Evolutionary conservation across 2,113 vertebrate genomes (phyloP).

Genomic region (Andinoacara biseriatus): DNA sequence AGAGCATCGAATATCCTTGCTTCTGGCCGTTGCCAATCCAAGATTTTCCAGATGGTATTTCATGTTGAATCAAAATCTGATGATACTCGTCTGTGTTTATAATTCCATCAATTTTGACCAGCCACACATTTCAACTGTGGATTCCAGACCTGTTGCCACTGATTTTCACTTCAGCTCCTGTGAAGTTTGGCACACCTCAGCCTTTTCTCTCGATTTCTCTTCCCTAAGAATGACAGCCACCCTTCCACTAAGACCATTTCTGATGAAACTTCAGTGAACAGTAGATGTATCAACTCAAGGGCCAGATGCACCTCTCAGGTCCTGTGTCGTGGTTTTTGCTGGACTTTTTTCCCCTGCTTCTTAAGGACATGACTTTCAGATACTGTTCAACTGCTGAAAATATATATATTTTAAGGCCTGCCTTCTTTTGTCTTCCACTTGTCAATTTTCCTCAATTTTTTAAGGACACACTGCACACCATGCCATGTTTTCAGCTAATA

Average conservation of each 20-base stretch:
- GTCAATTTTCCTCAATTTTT: not conserved
- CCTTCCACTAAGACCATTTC: too few relatives aligned
- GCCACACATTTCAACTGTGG: not conserved
- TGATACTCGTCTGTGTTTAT: not conserved
- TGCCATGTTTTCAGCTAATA: not conserved
- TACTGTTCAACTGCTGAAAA: not conserved
- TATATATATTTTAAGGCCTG: not conserved
- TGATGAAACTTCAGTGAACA: too few relatives aligned
- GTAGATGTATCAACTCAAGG: too few relatives aligned
- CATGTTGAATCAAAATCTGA: not conserved
- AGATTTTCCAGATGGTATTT: not conserved
- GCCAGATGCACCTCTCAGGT: too few relatives aligned
- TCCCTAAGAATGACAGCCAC: not conserved
- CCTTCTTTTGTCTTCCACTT: not conserved
- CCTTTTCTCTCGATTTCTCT: not conserved
- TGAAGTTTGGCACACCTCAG: not conserved
- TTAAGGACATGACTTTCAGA: not conserved
- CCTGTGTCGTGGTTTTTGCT: not conserved
- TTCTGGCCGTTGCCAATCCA: not conserved
- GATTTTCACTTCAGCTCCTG: not conserved
- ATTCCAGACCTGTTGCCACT: not conserved
- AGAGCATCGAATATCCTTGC: not conserved
- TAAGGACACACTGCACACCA: not conserved
- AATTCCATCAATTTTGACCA: not conserved
- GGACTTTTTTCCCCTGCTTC: not conserved